These are phyloP conservation scores for Apodemia zela DNA, from an alignment of 2,888 invertebrate species.

Conservation along the genomic window DNA sequence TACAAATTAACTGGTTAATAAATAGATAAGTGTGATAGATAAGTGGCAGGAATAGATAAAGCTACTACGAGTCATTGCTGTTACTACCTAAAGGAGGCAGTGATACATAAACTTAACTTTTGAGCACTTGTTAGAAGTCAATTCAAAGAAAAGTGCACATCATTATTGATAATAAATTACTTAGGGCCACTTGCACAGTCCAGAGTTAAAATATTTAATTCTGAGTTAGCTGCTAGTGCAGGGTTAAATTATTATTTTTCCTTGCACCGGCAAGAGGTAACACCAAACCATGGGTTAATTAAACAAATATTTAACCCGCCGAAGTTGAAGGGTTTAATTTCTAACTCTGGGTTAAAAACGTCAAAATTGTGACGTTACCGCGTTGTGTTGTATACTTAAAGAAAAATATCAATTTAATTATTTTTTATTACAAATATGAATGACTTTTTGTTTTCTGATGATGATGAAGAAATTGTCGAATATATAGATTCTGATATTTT, in stretches of 20 bases:
- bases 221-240: background rate
- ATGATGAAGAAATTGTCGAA: slow-evolving; percentile 15
- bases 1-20: no score
- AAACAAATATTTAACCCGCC: background rate
- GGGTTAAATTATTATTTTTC: background rate
- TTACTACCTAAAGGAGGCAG: no score
- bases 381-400: background rate
- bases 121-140: no score
- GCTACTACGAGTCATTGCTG: no score
- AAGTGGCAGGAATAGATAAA: no score
- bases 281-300: background rate
- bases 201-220: background rate
- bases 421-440: background rate
- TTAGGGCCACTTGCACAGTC: background rate
- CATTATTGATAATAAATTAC: no score
- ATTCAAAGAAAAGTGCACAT: no score
- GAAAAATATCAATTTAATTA: background rate
- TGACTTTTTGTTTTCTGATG: slow-evolving; percentile 1
- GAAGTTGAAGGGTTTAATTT: background rate
- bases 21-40: no score
- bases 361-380: background rate
- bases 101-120: no score
- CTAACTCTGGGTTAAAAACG: background rate
- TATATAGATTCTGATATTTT: slow-evolving; percentile 9
- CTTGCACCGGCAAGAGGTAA: background rate